Percentiles rank a stretch among this genome's conserved stretches.
Evolutionary conservation across 2,113 vertebrate genomes (phyloP).

Genomic region (Lophotis ruficrista): DNA sequence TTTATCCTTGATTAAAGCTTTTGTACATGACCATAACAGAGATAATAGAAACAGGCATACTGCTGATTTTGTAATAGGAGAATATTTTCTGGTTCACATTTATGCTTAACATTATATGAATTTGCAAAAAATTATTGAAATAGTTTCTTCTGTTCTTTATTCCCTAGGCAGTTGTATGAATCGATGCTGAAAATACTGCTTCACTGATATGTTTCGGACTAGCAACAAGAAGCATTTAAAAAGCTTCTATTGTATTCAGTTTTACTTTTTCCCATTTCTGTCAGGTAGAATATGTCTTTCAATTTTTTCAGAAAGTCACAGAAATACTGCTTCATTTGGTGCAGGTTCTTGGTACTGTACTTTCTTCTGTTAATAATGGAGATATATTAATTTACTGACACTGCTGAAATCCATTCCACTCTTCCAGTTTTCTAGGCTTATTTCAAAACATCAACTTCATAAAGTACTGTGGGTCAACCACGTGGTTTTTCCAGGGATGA

Average conservation of each 20-base stretch:
- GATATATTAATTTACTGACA: neutral
- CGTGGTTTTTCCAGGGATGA: neutral
- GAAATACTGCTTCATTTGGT: neutral
- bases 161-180: neutral
- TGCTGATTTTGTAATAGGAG: neutral
- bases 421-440: neutral
- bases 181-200: neutral
- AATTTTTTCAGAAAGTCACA: neutral
- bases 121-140: neutral
- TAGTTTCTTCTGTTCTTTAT: neutral
- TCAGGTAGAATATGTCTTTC: neutral
- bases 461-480: neutral
- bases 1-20: slow-evolving; percentile 17
- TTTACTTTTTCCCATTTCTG: neutral
- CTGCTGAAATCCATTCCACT: neutral
- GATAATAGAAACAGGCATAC: neutral
- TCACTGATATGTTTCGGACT: neutral
- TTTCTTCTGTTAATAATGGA: neutral
- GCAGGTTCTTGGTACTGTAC: neutral
- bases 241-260: neutral
- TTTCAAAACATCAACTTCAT: neutral
- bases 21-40: neutral
- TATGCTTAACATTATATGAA: neutral
- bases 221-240: neutral
- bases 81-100: neutral